Conservation (phyloP, 2,113 vertebrate species). For the Peromyscus californicus region DNA sequence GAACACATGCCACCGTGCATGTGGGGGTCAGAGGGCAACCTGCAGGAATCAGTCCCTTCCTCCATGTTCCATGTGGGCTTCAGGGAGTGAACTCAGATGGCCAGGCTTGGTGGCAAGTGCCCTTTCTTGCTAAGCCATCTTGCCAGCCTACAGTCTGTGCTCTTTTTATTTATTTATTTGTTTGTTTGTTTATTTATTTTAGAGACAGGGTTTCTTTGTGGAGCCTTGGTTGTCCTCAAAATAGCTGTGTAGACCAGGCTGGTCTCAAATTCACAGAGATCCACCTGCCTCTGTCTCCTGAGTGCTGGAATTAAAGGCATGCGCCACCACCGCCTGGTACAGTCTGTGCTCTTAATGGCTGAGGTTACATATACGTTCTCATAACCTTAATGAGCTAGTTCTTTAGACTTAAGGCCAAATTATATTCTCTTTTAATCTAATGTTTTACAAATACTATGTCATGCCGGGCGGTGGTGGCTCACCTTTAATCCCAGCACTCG, state of each 20-base stretch:
- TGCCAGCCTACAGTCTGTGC: neutral
- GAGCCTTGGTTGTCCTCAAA: neutral
- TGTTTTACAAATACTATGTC: neutral
- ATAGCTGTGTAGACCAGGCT: neutral
- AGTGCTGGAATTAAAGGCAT: neutral
- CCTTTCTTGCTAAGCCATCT: no score
- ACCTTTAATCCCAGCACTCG: no score
- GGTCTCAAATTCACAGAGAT: neutral
- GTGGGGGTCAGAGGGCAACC: neutral
- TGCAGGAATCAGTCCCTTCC: neutral
- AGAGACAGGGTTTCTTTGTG: neutral
- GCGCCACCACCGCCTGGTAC: neutral
- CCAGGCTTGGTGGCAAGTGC: neutral
- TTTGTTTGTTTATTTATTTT: neutral
- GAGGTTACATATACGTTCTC: neutral
- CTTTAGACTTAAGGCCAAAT: conserved; percentile 7
- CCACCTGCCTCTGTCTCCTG: neutral
- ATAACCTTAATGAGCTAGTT: neutral
- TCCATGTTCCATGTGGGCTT: neutral
- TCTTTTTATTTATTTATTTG: neutral
- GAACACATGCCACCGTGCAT: no score
- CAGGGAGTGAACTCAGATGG: neutral
- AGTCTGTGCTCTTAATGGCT: neutral
- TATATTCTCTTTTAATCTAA: neutral
- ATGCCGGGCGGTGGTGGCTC: no score